These are phyloP conservation scores for Callochromis pleurospilus DNA, from an alignment of 2,113 vertebrate species.

Conservation along the genomic window DNA sequence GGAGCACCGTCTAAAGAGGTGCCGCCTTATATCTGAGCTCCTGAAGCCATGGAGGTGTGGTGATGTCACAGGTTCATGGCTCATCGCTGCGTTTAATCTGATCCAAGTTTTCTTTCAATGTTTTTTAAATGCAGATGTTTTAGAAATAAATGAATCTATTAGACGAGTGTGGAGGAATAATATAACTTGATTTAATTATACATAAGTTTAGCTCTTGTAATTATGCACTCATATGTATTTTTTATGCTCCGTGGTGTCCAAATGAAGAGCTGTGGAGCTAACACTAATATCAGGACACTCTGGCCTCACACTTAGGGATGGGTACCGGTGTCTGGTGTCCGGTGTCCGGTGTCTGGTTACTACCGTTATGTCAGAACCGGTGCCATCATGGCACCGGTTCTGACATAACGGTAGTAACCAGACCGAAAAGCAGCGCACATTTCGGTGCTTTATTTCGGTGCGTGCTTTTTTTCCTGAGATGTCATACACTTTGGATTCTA, in stretches of 20 bases:
- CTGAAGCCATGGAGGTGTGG: not conserved
- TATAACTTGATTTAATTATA: not conserved
- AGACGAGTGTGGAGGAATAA: not conserved
- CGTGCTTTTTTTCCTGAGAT: no score
- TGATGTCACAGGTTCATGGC: not conserved
- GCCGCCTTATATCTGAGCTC: not conserved
- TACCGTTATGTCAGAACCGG: no score
- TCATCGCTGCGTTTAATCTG: not conserved
- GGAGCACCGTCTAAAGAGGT: not conserved
- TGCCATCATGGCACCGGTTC: no score
- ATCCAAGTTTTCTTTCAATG: not conserved
- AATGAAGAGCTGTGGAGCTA: rapidly evolving
- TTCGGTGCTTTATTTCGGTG: no score
- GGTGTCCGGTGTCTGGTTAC: no score
- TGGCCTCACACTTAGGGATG: no score
- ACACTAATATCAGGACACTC: not conserved
- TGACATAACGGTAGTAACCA: no score
- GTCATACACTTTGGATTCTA: no score
- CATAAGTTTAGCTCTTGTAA: not conserved
- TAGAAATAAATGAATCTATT: rapidly evolving
- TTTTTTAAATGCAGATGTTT: not conserved
- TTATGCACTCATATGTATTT: not conserved
- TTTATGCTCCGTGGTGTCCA: not conserved
- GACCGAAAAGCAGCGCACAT: no score
- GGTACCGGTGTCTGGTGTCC: no score